Evolutionary conservation across 92 coral and sea anemone genomes (phyloP), one percentile per base, ranked within the genome.

Genomic region (Zoanthus sociatus): DNA sequence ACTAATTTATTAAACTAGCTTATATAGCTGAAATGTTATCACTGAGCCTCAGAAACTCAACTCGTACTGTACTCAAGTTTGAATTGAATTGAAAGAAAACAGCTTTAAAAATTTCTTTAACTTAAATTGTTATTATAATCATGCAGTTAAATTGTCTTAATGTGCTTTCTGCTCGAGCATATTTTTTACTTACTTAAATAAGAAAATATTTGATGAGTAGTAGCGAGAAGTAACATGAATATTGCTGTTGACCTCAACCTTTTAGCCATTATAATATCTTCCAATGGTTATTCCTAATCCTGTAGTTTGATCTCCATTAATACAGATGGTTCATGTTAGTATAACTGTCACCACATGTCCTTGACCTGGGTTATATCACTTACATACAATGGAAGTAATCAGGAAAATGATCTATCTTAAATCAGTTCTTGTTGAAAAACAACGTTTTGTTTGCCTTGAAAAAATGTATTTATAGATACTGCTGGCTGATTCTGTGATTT

Each of bases 331-430:
- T 81, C 46, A 5, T 66, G 73, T 64, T 30, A 60, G 32, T 7
- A 7, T 50, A 50, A 50, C 16, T 81, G 32, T 14, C 72, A 60
- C 53, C 48, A 46, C 47, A 2, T 10, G 15, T 20, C 55, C 17
- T 63, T 60, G 71, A 58, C 55, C 32, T 58, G 1, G 51, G 18
- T 54, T 17, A 20, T 47, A 78, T 78, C 54, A 58, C 72, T 69
- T 56, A 13, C 45, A 9, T 16, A 60, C 42, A 0, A 9, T 33
- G 26, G 64, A 46, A 64, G 32, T 17, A 63, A 63, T 63, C 74
- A 78, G 72, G 84, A 78, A 78, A 78, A 47, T 31, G 32, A n/a
- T 78, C 37, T 12, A 42, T 5, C 55, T 7, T 78, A 33, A 30
- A 58, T 78, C 53, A 45, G 18, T 14, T 26, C 44, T 16, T 54